A percentile compares a stretch with the other conserved stretches of the same genome.
phyloP scores from a whole-genome alignment of 2,113 vertebrate species.

The Corvus hawaiiensis region DNA sequence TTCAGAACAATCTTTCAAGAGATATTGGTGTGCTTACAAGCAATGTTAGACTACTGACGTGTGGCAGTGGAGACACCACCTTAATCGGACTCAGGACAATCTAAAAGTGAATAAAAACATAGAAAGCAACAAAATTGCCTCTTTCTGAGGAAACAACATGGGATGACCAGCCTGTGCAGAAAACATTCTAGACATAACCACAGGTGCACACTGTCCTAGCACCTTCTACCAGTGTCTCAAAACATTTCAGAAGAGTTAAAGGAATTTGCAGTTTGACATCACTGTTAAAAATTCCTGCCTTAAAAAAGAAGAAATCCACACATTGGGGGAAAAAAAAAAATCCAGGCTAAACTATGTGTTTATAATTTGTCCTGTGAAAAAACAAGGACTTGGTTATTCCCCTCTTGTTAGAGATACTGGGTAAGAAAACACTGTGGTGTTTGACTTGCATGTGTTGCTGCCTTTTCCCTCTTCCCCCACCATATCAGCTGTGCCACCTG shows the following conservation, averaged over 20 bases:
- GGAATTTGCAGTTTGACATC: neutral
- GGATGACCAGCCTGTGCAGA: neutral
- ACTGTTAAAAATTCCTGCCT: neutral
- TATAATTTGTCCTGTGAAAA: neutral
- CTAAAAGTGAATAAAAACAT: constrained; percentile 35
- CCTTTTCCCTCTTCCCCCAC: neutral
- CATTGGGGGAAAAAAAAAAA: neutral
- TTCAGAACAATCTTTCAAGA: constrained; percentile 24
- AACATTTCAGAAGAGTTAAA: neutral
- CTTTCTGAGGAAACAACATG: constrained; percentile 29
- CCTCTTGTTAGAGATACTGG: neutral
- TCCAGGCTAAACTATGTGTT: neutral
- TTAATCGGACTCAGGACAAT: constrained; percentile 25
- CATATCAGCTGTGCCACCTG: constrained; percentile 25
- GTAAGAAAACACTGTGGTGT: neutral
- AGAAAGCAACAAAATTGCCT: constrained; percentile 13
- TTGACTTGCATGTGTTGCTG: neutral
- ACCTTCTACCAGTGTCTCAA: neutral
- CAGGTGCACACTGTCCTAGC: accelerated
- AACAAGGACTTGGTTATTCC: neutral
- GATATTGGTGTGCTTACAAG: constrained; percentile 13
- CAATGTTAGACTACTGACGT: neutral
- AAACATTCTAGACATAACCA: neutral
- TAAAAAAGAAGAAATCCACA: neutral
- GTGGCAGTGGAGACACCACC: neutral